Base-by-base conservation (phyloP, 2,113 vertebrate species). In the Vireo altiloquus region DNA sequence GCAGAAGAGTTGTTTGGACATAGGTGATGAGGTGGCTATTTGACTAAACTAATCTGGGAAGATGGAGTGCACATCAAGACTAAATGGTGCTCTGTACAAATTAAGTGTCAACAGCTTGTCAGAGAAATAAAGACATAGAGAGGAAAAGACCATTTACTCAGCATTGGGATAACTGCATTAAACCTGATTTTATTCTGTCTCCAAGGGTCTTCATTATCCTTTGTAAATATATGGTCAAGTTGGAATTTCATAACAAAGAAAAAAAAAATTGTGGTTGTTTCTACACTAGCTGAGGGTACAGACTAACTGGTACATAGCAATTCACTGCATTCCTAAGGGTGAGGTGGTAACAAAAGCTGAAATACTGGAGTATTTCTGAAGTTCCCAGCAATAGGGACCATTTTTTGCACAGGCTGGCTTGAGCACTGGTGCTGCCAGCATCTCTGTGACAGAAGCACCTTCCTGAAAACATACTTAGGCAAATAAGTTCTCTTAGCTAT, bases 41-140 rank as follows among this genome's bases (percentile, higher is more conserved):
- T 80, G 63, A 76, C 53, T 86, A 76, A 82, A 8, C 10, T 91
- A 47, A 71, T 79, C 35, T 88, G 44, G 37, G 42, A 78, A 66
- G n/a, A 75, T 5, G 13, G 39, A 82, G 37, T 59, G 17, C n/a
- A 59, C 15, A 39, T 94, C 57, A 71, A 44, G 85, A 39, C 35
- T 81, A 69, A 92, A 71, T 94, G 39, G 15, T 71, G 9, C 31
- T 54, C 47, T 68, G 9, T 53, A 82, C 37, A 63, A 79, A 63
- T 82, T 70, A 90, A 64, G 49, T 87, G 63, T 52, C 46, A 87
- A 77, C 68, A 65, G 64, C 84, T 94, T 94, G 87, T 87, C 87
- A 77, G 64, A 52, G 27, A 86, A 50, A 57, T 64, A 60, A 79
- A 91, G 39, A 68, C 1, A 3, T 27, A 35, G 30, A 64, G 30